phyloP scores from a whole-genome alignment of 2,888 invertebrate species.

The Drosophila eohydei region DNA sequence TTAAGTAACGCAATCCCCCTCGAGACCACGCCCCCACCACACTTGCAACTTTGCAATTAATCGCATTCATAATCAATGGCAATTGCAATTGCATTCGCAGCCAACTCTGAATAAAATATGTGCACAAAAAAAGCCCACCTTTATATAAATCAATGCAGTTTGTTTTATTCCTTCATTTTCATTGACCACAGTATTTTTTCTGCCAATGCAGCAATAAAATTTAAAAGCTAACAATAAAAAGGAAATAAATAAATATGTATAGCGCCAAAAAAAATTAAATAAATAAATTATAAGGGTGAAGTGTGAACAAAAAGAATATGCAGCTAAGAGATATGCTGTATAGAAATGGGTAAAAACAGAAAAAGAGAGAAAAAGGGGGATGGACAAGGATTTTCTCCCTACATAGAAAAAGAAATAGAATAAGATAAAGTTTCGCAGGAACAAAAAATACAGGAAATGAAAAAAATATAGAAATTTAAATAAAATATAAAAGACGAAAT shows the following conservation, averaged over 20 bases:
- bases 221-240: conserved; percentile 18
- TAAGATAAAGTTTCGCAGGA: no score
- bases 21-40: not conserved
- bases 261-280: conserved; percentile 17
- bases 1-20: conserved; percentile 33
- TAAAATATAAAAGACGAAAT: not conserved
- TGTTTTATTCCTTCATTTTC: conserved; percentile 20
- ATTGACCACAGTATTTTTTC: conserved; percentile 48
- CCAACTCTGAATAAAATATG: conserved; percentile 17
- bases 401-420: not conserved
- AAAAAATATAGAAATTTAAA: not conserved
- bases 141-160: conserved; percentile 38
- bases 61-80: conserved; percentile 55
- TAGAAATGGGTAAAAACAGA: no score
- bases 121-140: conserved; percentile 16
- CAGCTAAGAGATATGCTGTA: not conserved
- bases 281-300: not conserved
- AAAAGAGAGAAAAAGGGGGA: not conserved
- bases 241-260: conserved; percentile 8
- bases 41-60: conserved; percentile 47
- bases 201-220: conserved; percentile 64
- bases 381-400: not conserved
- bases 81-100: conserved; percentile 5
- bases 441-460: no score
- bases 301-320: not conserved